phyloP scores from a whole-genome alignment of 2,888 invertebrate genomes.

The Pollenia labialis region DNA sequence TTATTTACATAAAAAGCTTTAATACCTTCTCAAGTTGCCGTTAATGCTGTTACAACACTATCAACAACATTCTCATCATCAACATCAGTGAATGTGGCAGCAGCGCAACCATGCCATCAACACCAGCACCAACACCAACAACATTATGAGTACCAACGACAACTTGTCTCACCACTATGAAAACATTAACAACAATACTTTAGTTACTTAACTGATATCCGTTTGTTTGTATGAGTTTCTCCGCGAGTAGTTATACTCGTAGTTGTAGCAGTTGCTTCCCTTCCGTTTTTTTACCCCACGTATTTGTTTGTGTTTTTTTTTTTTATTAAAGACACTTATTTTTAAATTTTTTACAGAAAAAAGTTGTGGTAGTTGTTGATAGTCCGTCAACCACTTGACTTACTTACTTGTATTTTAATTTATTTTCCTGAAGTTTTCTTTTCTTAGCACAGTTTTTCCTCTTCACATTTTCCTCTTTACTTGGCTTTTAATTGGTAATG shows the following conservation, averaged over 20 bases:
- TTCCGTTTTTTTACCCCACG: constrained; percentile 4
- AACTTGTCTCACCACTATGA: constrained; percentile 23
- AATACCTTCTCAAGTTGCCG: constrained; percentile 61
- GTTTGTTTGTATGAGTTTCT: constrained; percentile 16
- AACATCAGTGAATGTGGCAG: constrained; percentile 1
- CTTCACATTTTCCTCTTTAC: constrained; percentile 1
- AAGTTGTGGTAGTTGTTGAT: constrained; percentile 45
- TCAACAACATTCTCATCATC: constrained; percentile 29
- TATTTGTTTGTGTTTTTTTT: constrained; percentile 9
- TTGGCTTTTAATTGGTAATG: constrained; percentile 50
- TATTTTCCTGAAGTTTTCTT: constrained; percentile 1
- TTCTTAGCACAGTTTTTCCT: not conserved
- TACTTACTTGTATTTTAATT: constrained; percentile 51
- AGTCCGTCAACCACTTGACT: constrained; percentile 65
- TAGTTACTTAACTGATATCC: constrained; percentile 58
- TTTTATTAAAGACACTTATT: constrained; percentile 5
- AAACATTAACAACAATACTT: constrained; percentile 31
- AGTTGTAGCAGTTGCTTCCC: constrained; percentile 11
- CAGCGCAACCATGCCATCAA: not conserved
- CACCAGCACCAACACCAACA: constrained; percentile 19
- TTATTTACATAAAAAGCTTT: constrained; percentile 63
- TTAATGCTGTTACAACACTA: constrained; percentile 57
- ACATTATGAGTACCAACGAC: constrained; percentile 25
- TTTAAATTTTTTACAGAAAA: not conserved
- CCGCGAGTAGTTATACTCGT: not conserved